Conservation (phyloP, 2,113 vertebrate species). For the Phaethon lepturus region DNA sequence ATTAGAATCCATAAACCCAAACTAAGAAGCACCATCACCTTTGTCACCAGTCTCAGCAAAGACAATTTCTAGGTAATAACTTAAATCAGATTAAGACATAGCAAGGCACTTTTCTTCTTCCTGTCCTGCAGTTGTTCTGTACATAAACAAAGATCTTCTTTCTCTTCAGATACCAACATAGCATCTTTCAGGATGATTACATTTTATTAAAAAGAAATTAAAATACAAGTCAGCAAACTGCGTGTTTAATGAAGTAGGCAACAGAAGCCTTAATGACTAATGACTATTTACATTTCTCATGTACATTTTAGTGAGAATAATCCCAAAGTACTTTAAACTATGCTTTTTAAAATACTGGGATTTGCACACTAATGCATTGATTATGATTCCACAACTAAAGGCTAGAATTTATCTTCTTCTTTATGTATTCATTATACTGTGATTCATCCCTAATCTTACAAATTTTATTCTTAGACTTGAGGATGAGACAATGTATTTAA, state of each 20-base stretch:
- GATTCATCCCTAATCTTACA: constrained; percentile 1
- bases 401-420: constrained; percentile 25
- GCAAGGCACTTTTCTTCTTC: background rate
- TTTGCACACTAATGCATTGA: constrained; percentile 53
- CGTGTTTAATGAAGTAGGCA: background rate
- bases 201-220: constrained; percentile 28
- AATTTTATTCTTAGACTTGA: constrained; percentile 21
- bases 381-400: constrained; percentile 47
- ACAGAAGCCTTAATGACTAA: constrained; percentile 30
- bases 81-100: background rate
- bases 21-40: background rate
- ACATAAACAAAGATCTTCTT: background rate
- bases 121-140: background rate
- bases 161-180: background rate
- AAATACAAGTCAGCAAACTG: background rate
- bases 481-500: background rate
- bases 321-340: constrained; percentile 38
- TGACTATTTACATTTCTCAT: constrained; percentile 7
- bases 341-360: constrained; percentile 18
- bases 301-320: constrained; percentile 38
- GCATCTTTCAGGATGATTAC: background rate
- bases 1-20: background rate
- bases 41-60: background rate
- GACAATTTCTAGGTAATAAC: background rate
- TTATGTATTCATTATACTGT: constrained; percentile 35